These are phyloP conservation scores for Phrynosoma blainvillii DNA, from an alignment of 2,113 vertebrate genomes.

Conservation along the genomic window DNA sequence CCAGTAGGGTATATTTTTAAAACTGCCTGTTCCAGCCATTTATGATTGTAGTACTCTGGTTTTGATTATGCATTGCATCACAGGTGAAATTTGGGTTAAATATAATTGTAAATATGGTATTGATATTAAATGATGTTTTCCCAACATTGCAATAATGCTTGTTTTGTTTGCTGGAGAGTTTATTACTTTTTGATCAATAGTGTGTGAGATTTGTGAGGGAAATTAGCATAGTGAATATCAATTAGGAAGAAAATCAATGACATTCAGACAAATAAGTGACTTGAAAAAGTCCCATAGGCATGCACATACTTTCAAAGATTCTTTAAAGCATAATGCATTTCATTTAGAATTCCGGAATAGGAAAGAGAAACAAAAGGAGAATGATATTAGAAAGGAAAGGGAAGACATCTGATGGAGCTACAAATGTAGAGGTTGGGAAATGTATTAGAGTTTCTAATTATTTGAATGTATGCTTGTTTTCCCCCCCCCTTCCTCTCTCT, in stretches of 20 bases:
- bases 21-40: background rate
- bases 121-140: slow-evolving; percentile 93
- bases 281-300: slow-evolving; percentile 84
- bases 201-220: slow-evolving; percentile 89
- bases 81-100: slow-evolving; percentile 85
- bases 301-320: slow-evolving; percentile 65
- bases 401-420: slow-evolving; percentile 65
- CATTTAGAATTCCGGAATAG: slow-evolving; percentile 75
- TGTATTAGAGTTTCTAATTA: slow-evolving; percentile 66
- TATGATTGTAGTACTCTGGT: slow-evolving; percentile 66
- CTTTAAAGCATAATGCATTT: slow-evolving; percentile 78
- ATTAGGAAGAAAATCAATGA: slow-evolving; percentile 92
- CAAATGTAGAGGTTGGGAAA: slow-evolving; percentile 66
- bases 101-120: slow-evolving; percentile 91
- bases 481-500: background rate
- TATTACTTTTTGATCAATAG: slow-evolving; percentile 94
- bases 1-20: slow-evolving; percentile 46
- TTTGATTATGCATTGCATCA: slow-evolving; percentile 75
- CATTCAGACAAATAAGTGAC: slow-evolving; percentile 90
- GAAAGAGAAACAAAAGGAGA: slow-evolving; percentile 21
- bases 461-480: slow-evolving; percentile 41
- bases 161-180: slow-evolving; percentile 90
- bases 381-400: slow-evolving; percentile 66
- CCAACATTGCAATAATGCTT: slow-evolving; percentile 92
- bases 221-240: slow-evolving; percentile 96